Conservation (phyloP, 2,113 vertebrate genomes). For the Chloebia gouldiae region DNA sequence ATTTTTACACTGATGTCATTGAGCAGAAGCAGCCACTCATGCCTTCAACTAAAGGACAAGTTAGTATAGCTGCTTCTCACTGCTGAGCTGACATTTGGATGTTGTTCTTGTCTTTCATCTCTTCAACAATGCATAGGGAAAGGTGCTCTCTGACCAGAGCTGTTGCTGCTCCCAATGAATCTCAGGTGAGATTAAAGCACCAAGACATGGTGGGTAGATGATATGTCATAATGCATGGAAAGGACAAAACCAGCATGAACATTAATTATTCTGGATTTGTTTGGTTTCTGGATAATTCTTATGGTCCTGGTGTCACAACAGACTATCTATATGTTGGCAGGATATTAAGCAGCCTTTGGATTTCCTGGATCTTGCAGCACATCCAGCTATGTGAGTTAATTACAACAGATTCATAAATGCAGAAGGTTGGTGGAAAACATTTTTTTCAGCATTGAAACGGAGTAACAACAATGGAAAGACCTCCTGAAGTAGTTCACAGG, state of each 20-base stretch:
- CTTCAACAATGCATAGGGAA: neutral
- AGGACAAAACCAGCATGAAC: neutral
- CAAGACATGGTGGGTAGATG: neutral
- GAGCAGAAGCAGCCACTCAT: neutral
- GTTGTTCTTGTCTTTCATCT: neutral
- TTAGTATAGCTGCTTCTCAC: neutral
- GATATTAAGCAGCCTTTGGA: neutral
- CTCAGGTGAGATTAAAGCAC: neutral
- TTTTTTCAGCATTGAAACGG: neutral
- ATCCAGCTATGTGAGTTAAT: neutral
- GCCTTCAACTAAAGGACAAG: neutral
- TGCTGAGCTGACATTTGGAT: neutral
- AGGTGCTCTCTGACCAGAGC: neutral
- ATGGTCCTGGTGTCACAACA: neutral
- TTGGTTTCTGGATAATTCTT: neutral
- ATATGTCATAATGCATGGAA: neutral
- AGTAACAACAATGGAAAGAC: neutral
- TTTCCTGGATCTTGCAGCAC: neutral
- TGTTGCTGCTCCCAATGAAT: neutral
- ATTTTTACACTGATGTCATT: neutral
- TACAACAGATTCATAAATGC: neutral
- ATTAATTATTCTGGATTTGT: neutral
- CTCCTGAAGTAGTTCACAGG: neutral
- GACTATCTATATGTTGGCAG: neutral
- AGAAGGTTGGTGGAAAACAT: neutral